These are phyloP conservation scores for Argynnis bischoffii DNA, from an alignment of 2,888 invertebrate genomes.

Conservation along the genomic window DNA sequence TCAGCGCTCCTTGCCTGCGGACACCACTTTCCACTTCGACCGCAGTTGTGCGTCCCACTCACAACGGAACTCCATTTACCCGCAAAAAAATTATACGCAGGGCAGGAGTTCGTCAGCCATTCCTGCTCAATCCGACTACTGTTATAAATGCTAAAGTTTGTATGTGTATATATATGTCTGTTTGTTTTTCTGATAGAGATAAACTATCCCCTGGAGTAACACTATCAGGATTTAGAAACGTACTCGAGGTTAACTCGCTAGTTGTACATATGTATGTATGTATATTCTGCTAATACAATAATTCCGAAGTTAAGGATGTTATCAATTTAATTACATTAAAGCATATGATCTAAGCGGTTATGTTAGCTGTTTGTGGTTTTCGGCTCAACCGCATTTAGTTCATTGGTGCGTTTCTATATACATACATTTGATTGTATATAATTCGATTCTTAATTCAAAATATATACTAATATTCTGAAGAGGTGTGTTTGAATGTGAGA, in stretches of 20 bases:
- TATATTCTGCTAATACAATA: too few relatives aligned
- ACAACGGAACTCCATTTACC: constrained; percentile 74
- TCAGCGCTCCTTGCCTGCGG: constrained; percentile 49
- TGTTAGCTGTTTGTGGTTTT: constrained; percentile 32
- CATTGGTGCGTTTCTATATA: constrained; percentile 15
- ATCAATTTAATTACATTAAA: constrained; percentile 36
- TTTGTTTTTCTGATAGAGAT: not conserved
- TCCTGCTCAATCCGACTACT: not conserved
- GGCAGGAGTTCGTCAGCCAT: constrained; percentile 51
- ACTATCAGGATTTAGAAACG: too few relatives aligned
- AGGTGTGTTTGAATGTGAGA: too few relatives aligned
- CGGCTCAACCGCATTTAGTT: constrained; percentile 25
- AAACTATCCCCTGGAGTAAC: too few relatives aligned
- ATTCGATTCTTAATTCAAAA: not conserved
- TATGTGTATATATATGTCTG: not conserved
- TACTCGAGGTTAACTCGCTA: too few relatives aligned
- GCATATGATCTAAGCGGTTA: constrained; percentile 26
- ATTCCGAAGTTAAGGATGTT: not conserved
- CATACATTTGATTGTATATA: not conserved
- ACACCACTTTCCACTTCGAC: constrained; percentile 70
- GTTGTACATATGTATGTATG: too few relatives aligned
- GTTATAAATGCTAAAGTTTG: not conserved
- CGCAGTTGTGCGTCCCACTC: constrained; percentile 62
- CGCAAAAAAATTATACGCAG: constrained; percentile 61
- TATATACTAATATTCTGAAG: not conserved